Evolutionary conservation across 1,140 invertebrate genomes (phyloP).

Genomic region (Patella vulgata): DNA sequence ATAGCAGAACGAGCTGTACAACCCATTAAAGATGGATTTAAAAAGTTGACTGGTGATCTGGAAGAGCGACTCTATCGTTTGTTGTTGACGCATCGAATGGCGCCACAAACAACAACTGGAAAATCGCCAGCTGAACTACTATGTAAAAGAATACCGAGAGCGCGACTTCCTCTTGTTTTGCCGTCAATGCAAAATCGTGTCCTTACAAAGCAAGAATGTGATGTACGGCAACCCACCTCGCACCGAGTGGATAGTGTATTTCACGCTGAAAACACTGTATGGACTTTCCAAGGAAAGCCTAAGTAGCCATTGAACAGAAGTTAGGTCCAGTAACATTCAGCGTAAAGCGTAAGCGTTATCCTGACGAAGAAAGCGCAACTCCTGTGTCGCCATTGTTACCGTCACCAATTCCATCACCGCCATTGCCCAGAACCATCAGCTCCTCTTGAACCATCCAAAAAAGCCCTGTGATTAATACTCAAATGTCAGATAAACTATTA

Average conservation of each 20-base stretch:
- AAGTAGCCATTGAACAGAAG: neutral
- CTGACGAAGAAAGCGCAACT: too few species aligned
- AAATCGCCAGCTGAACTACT: constrained; percentile 32
- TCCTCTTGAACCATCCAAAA: too few species aligned
- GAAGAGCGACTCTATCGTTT: neutral
- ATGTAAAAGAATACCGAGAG: constrained; percentile 12
- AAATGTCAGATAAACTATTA: too few species aligned
- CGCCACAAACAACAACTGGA: constrained; percentile 25
- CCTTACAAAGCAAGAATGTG: neutral
- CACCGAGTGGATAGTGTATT: constrained; percentile 1
- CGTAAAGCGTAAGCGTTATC: too few species aligned
- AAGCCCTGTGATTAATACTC: too few species aligned
- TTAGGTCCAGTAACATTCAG: constrained; percentile 9
- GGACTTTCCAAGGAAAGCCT: neutral
- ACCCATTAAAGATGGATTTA: constrained; percentile 22
- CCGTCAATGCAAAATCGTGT: constrained; percentile 14
- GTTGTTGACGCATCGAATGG: constrained; percentile 14
- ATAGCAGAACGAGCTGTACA: constrained; percentile 27
- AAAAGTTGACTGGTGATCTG: neutral
- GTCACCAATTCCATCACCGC: too few species aligned
- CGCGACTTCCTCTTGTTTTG: constrained; percentile 16
- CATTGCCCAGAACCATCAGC: too few species aligned
- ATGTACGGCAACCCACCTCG: constrained; percentile 2
- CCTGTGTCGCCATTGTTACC: too few species aligned
- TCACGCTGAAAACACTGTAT: neutral